Percentiles rank a stretch among this genome's conserved stretches.
Evolutionary conservation across 2,888 invertebrate genomes (phyloP).

Genomic region (Ochropleura leucogaster): DNA sequence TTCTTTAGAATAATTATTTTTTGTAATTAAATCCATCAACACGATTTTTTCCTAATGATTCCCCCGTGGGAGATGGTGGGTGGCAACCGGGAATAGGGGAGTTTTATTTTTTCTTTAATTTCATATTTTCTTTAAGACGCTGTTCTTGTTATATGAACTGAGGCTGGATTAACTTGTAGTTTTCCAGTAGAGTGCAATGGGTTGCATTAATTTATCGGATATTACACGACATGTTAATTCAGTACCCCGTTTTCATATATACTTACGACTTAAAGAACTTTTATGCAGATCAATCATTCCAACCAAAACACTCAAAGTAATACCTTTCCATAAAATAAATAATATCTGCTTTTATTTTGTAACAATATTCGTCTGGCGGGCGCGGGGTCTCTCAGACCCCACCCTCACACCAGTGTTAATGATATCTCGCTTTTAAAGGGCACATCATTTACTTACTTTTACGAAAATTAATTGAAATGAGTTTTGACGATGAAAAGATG

Average conservation of each 20-base stretch:
- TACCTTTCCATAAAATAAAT: conserved; percentile 5
- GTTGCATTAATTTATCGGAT: not conserved
- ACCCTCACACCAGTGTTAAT: conserved; percentile 84
- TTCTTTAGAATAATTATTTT: conserved; percentile 91
- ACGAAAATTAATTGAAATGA: conserved; percentile 90
- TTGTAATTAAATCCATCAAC: conserved; percentile 91
- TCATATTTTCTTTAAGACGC: conserved; percentile 70
- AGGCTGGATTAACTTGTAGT: not conserved
- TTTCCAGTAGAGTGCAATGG: not conserved
- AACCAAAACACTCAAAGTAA: conserved; percentile 7
- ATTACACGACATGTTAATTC: not conserved
- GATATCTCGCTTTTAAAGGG: conserved; percentile 89
- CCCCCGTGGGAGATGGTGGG: conserved; percentile 83
- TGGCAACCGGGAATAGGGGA: conserved; percentile 71
- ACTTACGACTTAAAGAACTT: not conserved
- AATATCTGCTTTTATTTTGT: conserved; percentile 39
- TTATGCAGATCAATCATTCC: conserved; percentile 12
- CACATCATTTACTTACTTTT: conserved; percentile 90
- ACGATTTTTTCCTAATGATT: conserved; percentile 91
- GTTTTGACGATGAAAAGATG: conserved; percentile 90
- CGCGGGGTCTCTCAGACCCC: conserved; percentile 59
- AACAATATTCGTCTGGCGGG: conserved; percentile 47
- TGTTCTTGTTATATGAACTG: not conserved
- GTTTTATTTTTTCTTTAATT: conserved; percentile 81
- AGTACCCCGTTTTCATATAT: not conserved